These are phyloP conservation scores for Porites rus DNA, from an alignment of 92 coral and sea anemone genomes.

Conservation along the genomic window DNA sequence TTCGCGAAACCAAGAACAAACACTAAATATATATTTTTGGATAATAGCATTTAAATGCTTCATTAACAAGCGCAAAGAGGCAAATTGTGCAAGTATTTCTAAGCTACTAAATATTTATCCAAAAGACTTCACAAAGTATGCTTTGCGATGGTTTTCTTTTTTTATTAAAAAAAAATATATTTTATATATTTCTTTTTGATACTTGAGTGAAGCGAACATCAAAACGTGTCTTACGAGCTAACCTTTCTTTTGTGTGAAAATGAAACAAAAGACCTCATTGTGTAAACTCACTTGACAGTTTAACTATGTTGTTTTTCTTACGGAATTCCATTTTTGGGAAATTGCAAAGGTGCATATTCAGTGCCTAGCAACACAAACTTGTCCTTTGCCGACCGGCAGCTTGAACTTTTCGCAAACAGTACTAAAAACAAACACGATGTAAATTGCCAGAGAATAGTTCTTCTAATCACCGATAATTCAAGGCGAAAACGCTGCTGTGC, in stretches of 20 bases:
- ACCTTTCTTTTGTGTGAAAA: constrained; percentile 31
- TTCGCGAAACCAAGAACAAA: constrained; percentile 22
- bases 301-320: constrained; percentile 35
- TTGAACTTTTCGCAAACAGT: constrained; percentile 34
- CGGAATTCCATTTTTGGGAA: constrained; percentile 47
- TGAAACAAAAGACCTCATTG: constrained; percentile 32
- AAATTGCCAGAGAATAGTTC: not conserved
- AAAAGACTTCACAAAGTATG: not conserved
- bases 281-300: constrained; percentile 62
- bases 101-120: not conserved
- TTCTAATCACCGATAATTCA: not conserved
- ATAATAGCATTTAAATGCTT: not conserved
- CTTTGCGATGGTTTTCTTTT: not conserved
- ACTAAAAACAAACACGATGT: constrained; percentile 3
- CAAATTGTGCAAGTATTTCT: not conserved
- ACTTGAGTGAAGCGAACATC: not conserved
- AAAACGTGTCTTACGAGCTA: constrained; percentile 35
- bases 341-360: constrained; percentile 34
- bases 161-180: no score
- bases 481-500: not conserved
- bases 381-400: constrained; percentile 25
- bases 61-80: constrained; percentile 2
- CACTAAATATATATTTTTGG: constrained; percentile 21
- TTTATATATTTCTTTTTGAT: not conserved
- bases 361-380: constrained; percentile 49